Evolutionary conservation across 1,140 invertebrate genomes (phyloP), one percentile per base, ranked within the genome.

Genomic region (Conus betulinus): DNA sequence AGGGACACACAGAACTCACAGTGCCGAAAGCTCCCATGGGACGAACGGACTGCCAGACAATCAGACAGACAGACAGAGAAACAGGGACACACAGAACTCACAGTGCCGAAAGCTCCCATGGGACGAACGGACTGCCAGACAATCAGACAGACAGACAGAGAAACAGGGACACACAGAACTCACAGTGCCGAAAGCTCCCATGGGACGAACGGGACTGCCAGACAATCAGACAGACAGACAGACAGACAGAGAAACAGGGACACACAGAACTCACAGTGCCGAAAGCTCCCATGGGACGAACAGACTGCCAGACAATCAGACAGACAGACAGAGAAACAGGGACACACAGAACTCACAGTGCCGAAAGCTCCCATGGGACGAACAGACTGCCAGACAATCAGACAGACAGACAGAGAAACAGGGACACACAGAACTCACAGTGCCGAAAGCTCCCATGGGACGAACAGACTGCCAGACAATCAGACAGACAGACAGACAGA

Each of bases 31-130:
- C 95, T 81, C 95, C 95, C 90, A n/a, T n/a, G n/a, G n/a, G 39
- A 39, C 39, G 39, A 39, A 39, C 39, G 3, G 39, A 39, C 39
- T 39, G 39, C 39, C 39, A 3, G 39, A 39, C 39, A 39, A 39
- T 39, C 39, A 63, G n/a, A n/a, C 67, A 71, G 67, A 71, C 67
- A 71, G 67, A 8, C 0, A 4, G 8, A 71, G 67, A 8, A 23
- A 39, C 76, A 78, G 39, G 0, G 17, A 39, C 1, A 51, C 27
- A 10, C 0, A 78, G 39, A 27, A 89, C 94, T 93, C 90, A 95
- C 95, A 10, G 92, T 94, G 82, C 94, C 95, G 93, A 94, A 95
- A 23, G 95, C 95, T 81, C 95, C 95, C 90, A n/a, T n/a, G n/a
- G n/a, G 39, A 39, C 39, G 39, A 39, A 39, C 39, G 3, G 39